Base-by-base conservation (phyloP, 2,113 vertebrate species). In the Sterrhoptilus dennistouni region DNA sequence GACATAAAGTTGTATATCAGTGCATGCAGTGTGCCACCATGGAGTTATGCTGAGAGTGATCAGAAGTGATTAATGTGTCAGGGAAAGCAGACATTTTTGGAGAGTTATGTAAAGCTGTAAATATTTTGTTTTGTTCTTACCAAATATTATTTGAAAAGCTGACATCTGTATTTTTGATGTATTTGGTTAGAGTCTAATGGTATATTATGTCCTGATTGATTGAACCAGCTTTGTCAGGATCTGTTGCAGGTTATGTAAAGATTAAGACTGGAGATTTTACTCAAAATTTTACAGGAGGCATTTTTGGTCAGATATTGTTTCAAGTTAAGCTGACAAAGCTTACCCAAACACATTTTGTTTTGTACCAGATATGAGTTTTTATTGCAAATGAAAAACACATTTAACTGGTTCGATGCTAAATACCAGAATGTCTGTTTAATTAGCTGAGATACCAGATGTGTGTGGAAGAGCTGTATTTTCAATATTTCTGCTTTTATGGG, bases 121-220 rank as follows among this genome's bases (percentile, higher is more conserved):
- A 82, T 89, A 66, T 20, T 87, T 89, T 23, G 12, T 77, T 44
- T 45, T 70, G 11, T 66, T 80, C 27, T 88, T 93, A 60, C 25
- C 36, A 76, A 47, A 24, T 88, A 65, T 6, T 89, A 15, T 59
- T 84, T 59, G 50, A 69, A 81, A 75, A 85, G 12, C 23, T 68
- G 71, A 47, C 9, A 12, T 47, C 44, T 76, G 9, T 4, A 3
- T 69, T 85, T 90, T 92, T 85, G 17, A 56, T 16, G 3, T 63
- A 12, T 70, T 92, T 81, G 20, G 12, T 66, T 90, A 69, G 23
- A 50, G 59, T 47, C 24, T 76, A 40, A 40, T 44, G 36, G 24
- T 36, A 57, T 1, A 1, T 38, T 44, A 36, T 3, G 4, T 54
- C 21, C 15, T 80, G 63, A 36, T 70, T 40, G 61, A 57, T 35